These are phyloP conservation scores for Heteractis magnifica DNA, from an alignment of 92 coral and sea anemone species.

Conservation along the genomic window DNA sequence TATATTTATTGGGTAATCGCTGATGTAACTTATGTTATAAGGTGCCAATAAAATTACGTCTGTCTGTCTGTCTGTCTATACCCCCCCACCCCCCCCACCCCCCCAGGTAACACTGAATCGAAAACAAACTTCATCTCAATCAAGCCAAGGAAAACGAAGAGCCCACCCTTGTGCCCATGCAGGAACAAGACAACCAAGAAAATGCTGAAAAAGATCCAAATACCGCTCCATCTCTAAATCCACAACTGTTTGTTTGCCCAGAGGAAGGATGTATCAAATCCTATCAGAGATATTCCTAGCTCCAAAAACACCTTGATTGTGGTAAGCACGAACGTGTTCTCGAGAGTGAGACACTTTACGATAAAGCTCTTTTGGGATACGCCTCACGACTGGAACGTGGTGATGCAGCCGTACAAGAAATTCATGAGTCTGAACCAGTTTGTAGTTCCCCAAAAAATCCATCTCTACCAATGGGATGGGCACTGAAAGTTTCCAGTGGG, in stretches of 20 bases:
- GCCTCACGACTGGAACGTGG: slow-evolving; percentile 1
- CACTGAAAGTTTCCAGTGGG: slow-evolving; percentile 19
- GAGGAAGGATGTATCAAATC: neutral
- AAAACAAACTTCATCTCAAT: too few species aligned
- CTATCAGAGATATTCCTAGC: slow-evolving; percentile 20
- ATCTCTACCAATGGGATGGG: slow-evolving; percentile 45
- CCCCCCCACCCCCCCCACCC: too few species aligned
- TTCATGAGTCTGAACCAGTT: neutral
- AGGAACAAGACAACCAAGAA: neutral
- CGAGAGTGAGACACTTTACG: slow-evolving; percentile 20
- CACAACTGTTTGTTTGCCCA: slow-evolving; percentile 24
- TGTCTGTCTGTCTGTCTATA: too few species aligned
- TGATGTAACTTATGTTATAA: too few species aligned
- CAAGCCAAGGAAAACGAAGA: too few species aligned
- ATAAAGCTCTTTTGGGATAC: slow-evolving; percentile 28
- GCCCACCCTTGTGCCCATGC: too few species aligned
- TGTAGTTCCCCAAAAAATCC: neutral
- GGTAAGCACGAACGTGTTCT: too few species aligned
- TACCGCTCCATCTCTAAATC: neutral
- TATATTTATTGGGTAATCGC: too few species aligned
- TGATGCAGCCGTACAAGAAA: neutral
- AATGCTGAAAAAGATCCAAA: neutral
- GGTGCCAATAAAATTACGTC: too few species aligned
- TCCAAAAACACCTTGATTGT: slow-evolving; percentile 30
- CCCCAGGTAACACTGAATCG: too few species aligned